Base-by-base conservation (phyloP, 2,797 vertebrate species). In the Gallinago nigripennis region DNA sequence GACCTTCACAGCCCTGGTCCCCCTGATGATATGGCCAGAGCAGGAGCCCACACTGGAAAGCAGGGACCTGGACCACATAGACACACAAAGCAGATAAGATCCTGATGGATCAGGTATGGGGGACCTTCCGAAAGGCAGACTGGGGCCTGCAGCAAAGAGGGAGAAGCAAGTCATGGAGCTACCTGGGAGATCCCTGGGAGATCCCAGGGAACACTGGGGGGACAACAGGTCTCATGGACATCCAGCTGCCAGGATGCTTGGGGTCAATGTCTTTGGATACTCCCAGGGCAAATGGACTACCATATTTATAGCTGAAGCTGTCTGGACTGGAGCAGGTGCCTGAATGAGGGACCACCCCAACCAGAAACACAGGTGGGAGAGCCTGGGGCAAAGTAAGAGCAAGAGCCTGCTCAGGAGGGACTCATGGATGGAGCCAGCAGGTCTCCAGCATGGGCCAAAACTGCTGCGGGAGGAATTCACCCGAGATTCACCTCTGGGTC, bases 171-270 rank as follows among this genome's bases (percentile, higher is more conserved):
- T 25, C 1, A 0, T 25, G 48, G 66, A 33, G 69, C 60, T 81
- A 64, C 31, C 53, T 48, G 27, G n/a, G n/a, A n/a, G n/a, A n/a
- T 15, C 13, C 31, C n/a, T 15, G 25, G 41, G 35, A 58, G n/a
- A 75, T 11, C 9, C 25, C 76, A 23, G n/a, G 56, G 53, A 58
- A 39, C 1, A 0, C 63, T 9, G n/a, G 1, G 1, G 25, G 5
- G 17, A 11, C 30, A 13, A 17, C 31, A n/a, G 28, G 9, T 76
- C 68, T 54, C 46, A 14, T 16, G 51, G 46, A 58, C 39, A 31
- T 33, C 35, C 24, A 50, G 53, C 12, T 64, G 31, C 28, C 50
- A 65, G 45, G 16, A 81, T 16, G 10, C 24, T 39, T 30, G 60
- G 33, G 15, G 8, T 27, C 2, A 0, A 46, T 37, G 27, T 10